Conservation (phyloP, 64 coral and sea anemone genomes). For the Pocillopora verrucosa region DNA sequence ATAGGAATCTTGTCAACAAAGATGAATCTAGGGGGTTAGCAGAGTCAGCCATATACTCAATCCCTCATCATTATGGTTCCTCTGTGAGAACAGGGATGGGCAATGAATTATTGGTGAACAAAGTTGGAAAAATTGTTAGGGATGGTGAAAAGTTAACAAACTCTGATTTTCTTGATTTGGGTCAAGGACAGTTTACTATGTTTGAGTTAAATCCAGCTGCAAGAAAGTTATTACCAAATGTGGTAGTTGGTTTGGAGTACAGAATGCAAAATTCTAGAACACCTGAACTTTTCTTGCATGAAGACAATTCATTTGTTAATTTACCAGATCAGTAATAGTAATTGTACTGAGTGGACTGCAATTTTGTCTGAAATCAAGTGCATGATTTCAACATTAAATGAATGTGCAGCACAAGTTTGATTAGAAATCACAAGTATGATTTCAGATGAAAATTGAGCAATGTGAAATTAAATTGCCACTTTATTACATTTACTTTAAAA, state of each 20-base stretch:
- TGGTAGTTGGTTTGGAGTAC: conserved; percentile 67
- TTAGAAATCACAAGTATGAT: too few species aligned
- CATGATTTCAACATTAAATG: too few species aligned
- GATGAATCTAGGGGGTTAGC: background rate
- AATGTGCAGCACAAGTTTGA: too few species aligned
- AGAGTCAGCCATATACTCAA: background rate
- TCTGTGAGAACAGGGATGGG: background rate
- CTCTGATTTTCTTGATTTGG: background rate
- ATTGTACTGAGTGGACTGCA: background rate
- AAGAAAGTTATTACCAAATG: conserved; percentile 33
- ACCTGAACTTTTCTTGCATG: conserved; percentile 64
- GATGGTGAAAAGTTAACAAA: background rate
- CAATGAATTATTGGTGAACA: background rate
- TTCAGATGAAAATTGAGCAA: too few species aligned
- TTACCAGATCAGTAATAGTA: background rate
- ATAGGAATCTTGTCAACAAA: background rate
- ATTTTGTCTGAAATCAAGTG: too few species aligned
- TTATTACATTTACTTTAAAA: too few species aligned
- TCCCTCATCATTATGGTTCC: background rate
- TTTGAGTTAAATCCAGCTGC: conserved; percentile 68
- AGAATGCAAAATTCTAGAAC: conserved; percentile 28
- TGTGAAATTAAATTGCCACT: too few species aligned
- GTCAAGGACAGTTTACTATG: conserved; percentile 43
- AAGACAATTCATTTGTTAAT: conserved; percentile 31
- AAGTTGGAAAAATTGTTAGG: background rate